These are phyloP conservation scores for Alligator mississippiensis DNA, from an alignment of 2,113 vertebrate genomes.

Conservation along the genomic window DNA sequence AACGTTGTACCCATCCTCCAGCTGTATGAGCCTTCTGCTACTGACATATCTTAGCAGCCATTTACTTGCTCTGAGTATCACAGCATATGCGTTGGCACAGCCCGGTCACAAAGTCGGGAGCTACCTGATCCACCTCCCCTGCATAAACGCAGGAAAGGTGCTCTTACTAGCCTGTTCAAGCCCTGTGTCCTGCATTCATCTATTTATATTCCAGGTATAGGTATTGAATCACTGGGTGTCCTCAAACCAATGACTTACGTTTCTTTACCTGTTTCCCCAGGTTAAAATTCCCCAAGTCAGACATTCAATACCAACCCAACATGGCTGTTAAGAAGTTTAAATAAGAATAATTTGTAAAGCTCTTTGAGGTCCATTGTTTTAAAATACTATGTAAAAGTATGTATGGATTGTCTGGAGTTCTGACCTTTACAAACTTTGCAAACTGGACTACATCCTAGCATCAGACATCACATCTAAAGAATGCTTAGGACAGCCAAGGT, in stretches of 20 bases:
- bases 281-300: neutral
- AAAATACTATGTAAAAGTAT: slow-evolving; percentile 24
- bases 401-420: neutral
- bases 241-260: neutral
- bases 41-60: neutral
- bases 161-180: neutral
- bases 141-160: too few relatives aligned
- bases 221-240: neutral
- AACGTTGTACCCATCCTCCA: too few relatives aligned
- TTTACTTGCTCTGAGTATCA: neutral
- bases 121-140: neutral
- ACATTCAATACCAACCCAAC: neutral
- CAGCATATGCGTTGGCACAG: neutral
- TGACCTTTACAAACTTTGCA: slow-evolving; percentile 31
- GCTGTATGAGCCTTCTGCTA: too few relatives aligned
- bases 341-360: neutral
- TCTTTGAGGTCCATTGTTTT: slow-evolving; percentile 31
- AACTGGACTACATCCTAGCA: slow-evolving; percentile 61
- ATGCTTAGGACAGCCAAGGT: slow-evolving; percentile 40
- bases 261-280: neutral
- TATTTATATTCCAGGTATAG: rapidly evolving
- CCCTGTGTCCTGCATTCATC: neutral
- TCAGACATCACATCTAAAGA: slow-evolving; percentile 55
- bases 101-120: neutral
- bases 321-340: neutral